phyloP scores from a whole-genome alignment of 2,113 vertebrate species.

The Erinaceus europaeus region DNA sequence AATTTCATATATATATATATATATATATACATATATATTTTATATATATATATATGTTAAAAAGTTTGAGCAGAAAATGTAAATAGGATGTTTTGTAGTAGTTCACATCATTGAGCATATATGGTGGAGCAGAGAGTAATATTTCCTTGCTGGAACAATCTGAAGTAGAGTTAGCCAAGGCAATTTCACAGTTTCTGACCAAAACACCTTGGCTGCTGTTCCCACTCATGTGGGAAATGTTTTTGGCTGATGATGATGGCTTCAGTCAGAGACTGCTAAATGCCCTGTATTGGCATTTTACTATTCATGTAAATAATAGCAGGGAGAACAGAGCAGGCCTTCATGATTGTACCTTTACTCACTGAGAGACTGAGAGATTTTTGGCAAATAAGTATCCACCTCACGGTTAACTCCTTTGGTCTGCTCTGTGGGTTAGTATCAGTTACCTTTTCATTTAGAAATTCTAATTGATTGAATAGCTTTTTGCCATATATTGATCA shows the following conservation, averaged over 20 bases:
- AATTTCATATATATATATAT: neutral
- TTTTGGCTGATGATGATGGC: neutral
- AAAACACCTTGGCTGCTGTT: conserved; percentile 32
- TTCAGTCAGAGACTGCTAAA: conserved; percentile 10
- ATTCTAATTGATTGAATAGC: neutral
- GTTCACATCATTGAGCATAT: neutral
- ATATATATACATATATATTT: neutral
- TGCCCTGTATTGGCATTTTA: conserved; percentile 18
- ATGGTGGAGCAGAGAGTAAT: conserved; percentile 2
- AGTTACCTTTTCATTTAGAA: neutral
- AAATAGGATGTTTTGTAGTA: conserved; percentile 20
- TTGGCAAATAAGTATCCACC: neutral
- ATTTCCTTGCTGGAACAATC: conserved; percentile 12
- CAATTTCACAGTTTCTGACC: conserved; percentile 36
- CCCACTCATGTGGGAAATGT: neutral
- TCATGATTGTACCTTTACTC: conserved; percentile 22
- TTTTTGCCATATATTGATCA: neutral
- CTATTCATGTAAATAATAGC: conserved; percentile 25
- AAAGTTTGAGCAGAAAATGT: neutral
- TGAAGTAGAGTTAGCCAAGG: conserved; percentile 8
- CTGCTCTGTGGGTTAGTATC: neutral
- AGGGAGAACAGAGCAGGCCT: conserved; percentile 50
- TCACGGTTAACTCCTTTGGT: neutral
- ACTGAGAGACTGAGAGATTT: neutral
- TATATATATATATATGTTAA: neutral